Evolutionary conservation across 2,113 vertebrate genomes (phyloP).

Genomic region (Eira barbara): DNA sequence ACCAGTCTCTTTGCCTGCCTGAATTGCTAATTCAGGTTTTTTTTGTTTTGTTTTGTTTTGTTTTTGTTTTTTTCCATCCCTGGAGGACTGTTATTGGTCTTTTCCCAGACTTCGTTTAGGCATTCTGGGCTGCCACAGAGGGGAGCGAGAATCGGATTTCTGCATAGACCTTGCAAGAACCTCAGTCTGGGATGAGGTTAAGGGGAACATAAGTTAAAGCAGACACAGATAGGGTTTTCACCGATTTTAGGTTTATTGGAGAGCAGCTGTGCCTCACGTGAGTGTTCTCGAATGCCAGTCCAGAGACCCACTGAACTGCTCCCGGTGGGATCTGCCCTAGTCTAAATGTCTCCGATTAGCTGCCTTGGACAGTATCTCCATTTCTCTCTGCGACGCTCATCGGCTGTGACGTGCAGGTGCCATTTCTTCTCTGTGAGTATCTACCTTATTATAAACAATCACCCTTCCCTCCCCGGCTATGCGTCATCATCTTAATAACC

Average conservation of each 20-base stretch:
- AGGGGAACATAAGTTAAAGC: not conserved
- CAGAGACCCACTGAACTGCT: not conserved
- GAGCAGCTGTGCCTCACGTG: not conserved
- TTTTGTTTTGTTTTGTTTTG: not conserved
- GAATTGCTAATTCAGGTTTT: slow-evolving; percentile 16
- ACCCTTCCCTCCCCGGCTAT: not conserved
- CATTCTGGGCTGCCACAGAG: not conserved
- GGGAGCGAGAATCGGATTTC: not conserved
- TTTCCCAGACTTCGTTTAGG: not conserved
- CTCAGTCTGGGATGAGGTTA: not conserved
- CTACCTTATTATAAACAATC: not conserved
- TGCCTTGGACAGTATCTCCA: fast-evolving
- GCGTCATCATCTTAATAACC: not conserved
- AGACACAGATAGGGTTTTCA: not conserved
- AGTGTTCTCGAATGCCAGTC: not conserved
- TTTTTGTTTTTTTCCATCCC: not conserved
- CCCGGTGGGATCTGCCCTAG: not conserved
- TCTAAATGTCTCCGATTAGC: not conserved
- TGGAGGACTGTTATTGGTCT: not conserved
- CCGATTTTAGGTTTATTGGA: not conserved
- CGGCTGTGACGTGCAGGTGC: fast-evolving
- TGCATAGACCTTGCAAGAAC: not conserved
- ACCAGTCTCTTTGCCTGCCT: not conserved
- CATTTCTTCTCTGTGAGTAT: not conserved
- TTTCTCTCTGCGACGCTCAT: fast-evolving